phyloP scores from a whole-genome alignment of 2,113 vertebrate genomes.

The Isichthys henryi region DNA sequence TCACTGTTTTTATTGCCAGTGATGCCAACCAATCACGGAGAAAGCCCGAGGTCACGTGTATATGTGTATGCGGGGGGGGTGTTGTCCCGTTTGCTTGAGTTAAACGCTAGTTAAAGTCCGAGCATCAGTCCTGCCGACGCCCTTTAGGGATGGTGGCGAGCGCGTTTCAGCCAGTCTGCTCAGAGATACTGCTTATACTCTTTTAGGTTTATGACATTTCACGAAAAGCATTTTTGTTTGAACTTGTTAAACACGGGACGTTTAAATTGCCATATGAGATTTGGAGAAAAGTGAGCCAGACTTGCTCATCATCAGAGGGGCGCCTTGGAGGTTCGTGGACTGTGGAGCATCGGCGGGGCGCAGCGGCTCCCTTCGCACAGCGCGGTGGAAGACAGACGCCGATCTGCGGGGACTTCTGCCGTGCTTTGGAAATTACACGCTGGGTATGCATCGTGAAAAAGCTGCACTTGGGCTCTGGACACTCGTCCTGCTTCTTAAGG shows the following conservation, averaged over 20 bases:
- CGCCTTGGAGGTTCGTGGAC: background rate
- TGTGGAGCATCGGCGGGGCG: slow-evolving; percentile 2
- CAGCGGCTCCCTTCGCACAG: background rate
- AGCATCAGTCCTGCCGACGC: slow-evolving; percentile 17
- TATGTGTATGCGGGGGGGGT: background rate
- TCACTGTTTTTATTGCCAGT: slow-evolving; percentile 6
- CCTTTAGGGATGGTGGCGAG: slow-evolving; percentile 21
- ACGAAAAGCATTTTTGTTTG: background rate
- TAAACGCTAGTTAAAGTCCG: slow-evolving; percentile 25
- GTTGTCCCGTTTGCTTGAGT: slow-evolving; percentile 34
- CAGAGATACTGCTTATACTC: background rate
- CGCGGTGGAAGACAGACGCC: background rate
- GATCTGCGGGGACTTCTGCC: background rate
- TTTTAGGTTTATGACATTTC: background rate
- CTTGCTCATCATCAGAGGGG: background rate
- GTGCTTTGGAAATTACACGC: background rate
- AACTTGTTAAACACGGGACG: background rate
- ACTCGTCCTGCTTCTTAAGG: slow-evolving; percentile 49
- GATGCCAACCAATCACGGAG: slow-evolving; percentile 48
- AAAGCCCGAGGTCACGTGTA: slow-evolving; percentile 23
- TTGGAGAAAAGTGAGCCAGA: background rate
- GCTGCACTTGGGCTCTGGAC: slow-evolving; percentile 38
- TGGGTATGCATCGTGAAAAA: slow-evolving; percentile 42
- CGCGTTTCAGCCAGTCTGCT: background rate
- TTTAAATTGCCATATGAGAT: background rate